Base-by-base conservation (phyloP, 1,140 invertebrate genomes). In the Brachionus paranguensis region DNA sequence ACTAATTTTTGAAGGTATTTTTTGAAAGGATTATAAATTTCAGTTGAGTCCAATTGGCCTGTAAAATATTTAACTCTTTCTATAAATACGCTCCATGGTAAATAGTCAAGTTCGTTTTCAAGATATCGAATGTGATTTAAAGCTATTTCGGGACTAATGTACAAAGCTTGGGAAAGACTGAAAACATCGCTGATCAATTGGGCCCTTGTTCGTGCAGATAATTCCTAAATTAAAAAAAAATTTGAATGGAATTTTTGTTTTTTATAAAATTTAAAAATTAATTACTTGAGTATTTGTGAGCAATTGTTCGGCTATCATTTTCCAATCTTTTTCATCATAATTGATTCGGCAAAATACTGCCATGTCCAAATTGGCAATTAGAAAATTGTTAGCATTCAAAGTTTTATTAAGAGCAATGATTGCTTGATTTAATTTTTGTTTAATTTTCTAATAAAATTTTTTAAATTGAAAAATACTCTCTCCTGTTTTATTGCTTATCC, bases 81-180 rank as follows among this genome's bases (percentile, higher is more conserved):
- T 10, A 81, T 50, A 50, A 81, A 81, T 27, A 81, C 41, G 41
- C 12, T 81, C 91, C 91, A 91, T 2, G 91, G 90, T 6, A 90
- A 85, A 84, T 88, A 88, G 79, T 89, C 86, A 1, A 47, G 83
- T 85, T 91, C 91, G 29, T 87, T 86, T 14, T 88, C 85, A 65
- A 91, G 83, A 85, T 91, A 91, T n/a, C 85, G 85, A 14, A 87
- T 87, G 81, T 91, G 86, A 53, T 88, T 85, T 65, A 91, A 85
- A 4, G 88, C 86, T 10, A 47, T 43, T 65, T 45, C 27, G 10
- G 33, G 24, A 7, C 33, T 68, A 10, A 65, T 24, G 12, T 79
- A 27, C 11, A 55, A 12, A 45, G 50, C 81, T 81, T 64, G 64
- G 1, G 84, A 24, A 8, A 85, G 60, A 20, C 78, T 84, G 37